Evolutionary conservation across 37 sponge, comb jelly and placozoan species (phyloP).

Genomic region (Amphimedon queenslandica): DNA sequence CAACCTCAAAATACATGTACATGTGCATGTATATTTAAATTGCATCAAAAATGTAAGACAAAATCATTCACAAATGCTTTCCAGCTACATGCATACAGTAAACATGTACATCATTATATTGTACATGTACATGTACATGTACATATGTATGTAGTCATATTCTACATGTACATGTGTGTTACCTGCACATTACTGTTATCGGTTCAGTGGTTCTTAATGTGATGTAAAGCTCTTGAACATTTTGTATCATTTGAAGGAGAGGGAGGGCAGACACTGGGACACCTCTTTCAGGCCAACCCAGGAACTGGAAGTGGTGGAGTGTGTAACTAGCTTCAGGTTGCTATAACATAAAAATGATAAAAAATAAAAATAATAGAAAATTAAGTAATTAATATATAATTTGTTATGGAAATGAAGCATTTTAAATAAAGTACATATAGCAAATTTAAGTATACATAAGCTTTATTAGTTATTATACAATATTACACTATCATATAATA

Average conservation of each 20-base stretch:
- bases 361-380: too few relatives aligned
- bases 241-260: constrained; percentile 80
- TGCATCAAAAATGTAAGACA: background rate
- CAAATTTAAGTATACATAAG: too few relatives aligned
- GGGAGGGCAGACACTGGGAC: constrained; percentile 50
- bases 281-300: constrained; percentile 80
- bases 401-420: too few relatives aligned
- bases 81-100: constrained; percentile 7
- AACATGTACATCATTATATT: background rate
- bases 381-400: too few relatives aligned
- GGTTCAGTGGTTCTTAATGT: constrained; percentile 46
- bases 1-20: too few relatives aligned
- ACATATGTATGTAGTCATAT: background rate
- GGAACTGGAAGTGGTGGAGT: constrained; percentile 83
- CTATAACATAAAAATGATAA: background rate
- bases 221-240: constrained; percentile 72
- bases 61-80: background rate
- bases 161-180: background rate
- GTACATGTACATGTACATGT: background rate
- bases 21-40: background rate
- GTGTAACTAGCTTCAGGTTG: constrained; percentile 34
- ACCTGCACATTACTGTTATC: constrained; percentile 82
- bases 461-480: too few relatives aligned
- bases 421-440: too few relatives aligned
- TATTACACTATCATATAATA: too few relatives aligned